Base-by-base conservation (phyloP, 2,113 vertebrate species). In the Microtus richardsoni region DNA sequence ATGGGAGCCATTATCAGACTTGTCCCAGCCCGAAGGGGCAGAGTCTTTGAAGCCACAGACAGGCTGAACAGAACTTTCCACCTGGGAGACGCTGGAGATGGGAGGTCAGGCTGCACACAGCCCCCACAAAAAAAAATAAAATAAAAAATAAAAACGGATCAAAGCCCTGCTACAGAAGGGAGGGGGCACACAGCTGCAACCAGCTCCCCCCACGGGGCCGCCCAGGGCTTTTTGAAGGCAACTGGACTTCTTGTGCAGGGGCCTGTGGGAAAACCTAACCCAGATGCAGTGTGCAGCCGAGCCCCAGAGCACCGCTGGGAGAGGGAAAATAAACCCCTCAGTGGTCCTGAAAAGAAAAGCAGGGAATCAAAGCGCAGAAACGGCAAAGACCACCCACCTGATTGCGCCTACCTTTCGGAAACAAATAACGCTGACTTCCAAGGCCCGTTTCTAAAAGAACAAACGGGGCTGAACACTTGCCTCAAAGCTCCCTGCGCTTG, bases 321-420 rank as follows among this genome's bases (percentile, higher is more conserved):
- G 96, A 87, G 94, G 89, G 22, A 89, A 74, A 95, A 88, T 82
- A 97, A 97, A 97, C 73, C 8, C 93, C 95, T 96, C 89, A 97
- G 70, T 95, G 79, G 95, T 96, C 92, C 95, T 97, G 92, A 95
- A 97, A 98, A 98, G 97, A 91, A 93, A 96, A 78, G 88, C 74
- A 93, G 89, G 75, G 91, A 98, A 97, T 98, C 88, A 95, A 96
- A 95, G 94, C 93, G 94, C 66, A 97, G 58, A 93, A 97, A 94
- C n/a, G 92, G 96, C 91, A 86, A 68, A 96, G 98, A 97, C 98
- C 96, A 98, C 97, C 94, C 96, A 98, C 93, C 96, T 92, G 97
- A 97, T 88, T 62, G 93, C 0, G 39, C 91, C 78, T 96, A 95
- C 96, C 86, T 97, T 98, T 94, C 39, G 17, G 93, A 97, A 98